Evolutionary conservation across 2,888 invertebrate genomes (phyloP), one percentile per base, ranked within the genome.

Genomic region (Xestoiulus laeticollis): DNA sequence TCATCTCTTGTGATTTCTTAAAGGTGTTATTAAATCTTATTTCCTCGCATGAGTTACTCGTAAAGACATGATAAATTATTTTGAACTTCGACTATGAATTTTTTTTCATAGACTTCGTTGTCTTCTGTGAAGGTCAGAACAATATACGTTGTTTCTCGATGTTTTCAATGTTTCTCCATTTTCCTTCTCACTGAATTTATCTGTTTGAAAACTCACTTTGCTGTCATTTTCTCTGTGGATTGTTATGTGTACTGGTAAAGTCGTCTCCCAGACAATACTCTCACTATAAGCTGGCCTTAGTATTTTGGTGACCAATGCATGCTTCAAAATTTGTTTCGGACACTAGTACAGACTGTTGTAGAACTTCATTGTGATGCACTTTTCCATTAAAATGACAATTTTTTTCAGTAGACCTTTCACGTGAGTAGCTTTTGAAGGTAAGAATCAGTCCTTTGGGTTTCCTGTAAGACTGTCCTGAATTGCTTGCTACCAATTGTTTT

Each of bases 201-300:
- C 84, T 85, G 43, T 48, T 26, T 85, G 44, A 85, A 22, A 85
- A 26, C 26, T 78, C 78, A 78, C 30, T 85, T 38, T 85, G 85
- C 85, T 48, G 12, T 87, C 68, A 19, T 68, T 83, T 84, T 38
- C 59, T 22, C 59, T 85, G 38, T 48, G 26, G 26, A 19, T 85
- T 85, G 43, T 85, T 83, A 90, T 92, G 88, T 78, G 78, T 78
- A 78, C 78, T 78, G 78, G 30, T 78, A 38, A 85, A 85, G 85
- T 85, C 85, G 44, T 85, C 38, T 85, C 85, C 85, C 85, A 85
- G 38, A 85, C 85, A 85, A 85, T 85, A 85, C 85, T 85, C 26
- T 85, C 38, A 85, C 43, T 78, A 78, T 85, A 85, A 85, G 85
- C 85, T 85, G 85, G 85, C 85, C 78, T 26, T 85, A 44, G 84